These are phyloP conservation scores for Aethes cnicana DNA, from an alignment of 2,888 invertebrate species.

Conservation along the genomic window DNA sequence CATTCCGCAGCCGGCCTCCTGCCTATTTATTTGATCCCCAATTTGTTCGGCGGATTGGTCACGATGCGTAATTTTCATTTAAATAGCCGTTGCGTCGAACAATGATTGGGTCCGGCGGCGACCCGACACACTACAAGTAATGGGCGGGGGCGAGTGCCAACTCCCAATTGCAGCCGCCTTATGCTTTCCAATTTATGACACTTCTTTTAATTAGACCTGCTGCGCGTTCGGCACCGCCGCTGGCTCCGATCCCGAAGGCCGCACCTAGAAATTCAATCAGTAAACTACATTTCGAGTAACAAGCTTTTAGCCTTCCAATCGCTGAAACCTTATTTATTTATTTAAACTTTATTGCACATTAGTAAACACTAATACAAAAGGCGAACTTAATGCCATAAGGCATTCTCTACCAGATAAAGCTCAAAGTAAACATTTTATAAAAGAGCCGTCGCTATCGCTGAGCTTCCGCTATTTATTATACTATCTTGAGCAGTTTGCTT, in stretches of 20 bases:
- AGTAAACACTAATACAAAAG: no score
- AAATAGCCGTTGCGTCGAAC: slow-evolving; percentile 44
- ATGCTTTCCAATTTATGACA: slow-evolving; percentile 25
- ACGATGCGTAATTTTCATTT: slow-evolving; percentile 51
- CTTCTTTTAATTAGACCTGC: slow-evolving; percentile 21
- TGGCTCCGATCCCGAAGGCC: no score
- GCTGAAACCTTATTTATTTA: no score
- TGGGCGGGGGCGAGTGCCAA: slow-evolving; percentile 24
- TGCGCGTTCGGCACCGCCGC: no score
- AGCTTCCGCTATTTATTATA: slow-evolving; percentile 10
- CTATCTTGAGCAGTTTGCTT: slow-evolving; percentile 13
- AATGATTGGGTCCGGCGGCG: slow-evolving; percentile 36
- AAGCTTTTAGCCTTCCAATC: no score
- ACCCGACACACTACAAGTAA: neutral
- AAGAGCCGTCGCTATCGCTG: neutral
- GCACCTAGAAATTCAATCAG: no score
- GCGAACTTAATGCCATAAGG: no score
- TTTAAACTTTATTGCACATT: no score
- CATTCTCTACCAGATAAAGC: no score
- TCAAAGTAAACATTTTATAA: no score
- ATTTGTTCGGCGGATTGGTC: slow-evolving; percentile 55
- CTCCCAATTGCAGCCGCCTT: slow-evolving; percentile 13
- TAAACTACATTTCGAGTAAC: no score
- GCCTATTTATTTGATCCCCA: slow-evolving; percentile 59
- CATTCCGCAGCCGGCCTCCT: slow-evolving; percentile 4